Percentiles rank a stretch among this genome's conserved stretches.
These are phyloP conservation scores for Panthera tigris DNA, from an alignment of 2,113 vertebrate species.

Conservation along the genomic window DNA sequence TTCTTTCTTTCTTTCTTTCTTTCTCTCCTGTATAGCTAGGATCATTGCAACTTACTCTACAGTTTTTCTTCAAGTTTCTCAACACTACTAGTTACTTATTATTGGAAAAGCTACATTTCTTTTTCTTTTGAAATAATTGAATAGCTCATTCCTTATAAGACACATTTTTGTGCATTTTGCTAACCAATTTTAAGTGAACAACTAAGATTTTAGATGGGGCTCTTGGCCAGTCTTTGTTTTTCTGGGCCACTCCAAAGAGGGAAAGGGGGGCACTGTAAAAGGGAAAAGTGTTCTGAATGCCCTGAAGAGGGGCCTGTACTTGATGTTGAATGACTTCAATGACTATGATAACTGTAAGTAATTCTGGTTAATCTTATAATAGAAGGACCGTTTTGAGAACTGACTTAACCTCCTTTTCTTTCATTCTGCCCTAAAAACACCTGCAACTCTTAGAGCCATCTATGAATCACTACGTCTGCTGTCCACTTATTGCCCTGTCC, in stretches of 20 bases:
- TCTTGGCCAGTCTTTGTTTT: background rate
- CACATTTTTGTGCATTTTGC: background rate
- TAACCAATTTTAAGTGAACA: slow-evolving; percentile 30
- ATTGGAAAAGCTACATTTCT: slow-evolving; percentile 13
- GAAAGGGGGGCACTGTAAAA: background rate
- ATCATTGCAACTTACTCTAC: background rate
- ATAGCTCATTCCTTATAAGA: background rate
- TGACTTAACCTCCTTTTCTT: slow-evolving; percentile 74
- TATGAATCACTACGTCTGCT: slow-evolving; percentile 89
- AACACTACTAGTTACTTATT: background rate
- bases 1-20: background rate
- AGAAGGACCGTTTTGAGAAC: slow-evolving; percentile 78
- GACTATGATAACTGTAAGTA: slow-evolving; percentile 61
- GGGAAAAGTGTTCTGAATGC: background rate
- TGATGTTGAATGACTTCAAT: slow-evolving; percentile 42
- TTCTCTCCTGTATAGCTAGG: background rate
- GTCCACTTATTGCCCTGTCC: slow-evolving; percentile 88
- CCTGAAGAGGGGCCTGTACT: slow-evolving; percentile 2
- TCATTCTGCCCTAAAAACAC: slow-evolving; percentile 86
- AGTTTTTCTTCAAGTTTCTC: slow-evolving; percentile 15
- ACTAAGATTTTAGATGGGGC: background rate
- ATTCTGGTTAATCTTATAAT: slow-evolving; percentile 74
- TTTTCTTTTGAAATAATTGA: slow-evolving; percentile 20
- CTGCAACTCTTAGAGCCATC: slow-evolving; percentile 89
- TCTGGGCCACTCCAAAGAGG: background rate